phyloP scores from a whole-genome alignment of 2,888 invertebrate genomes.

The Agrochola litura region DNA sequence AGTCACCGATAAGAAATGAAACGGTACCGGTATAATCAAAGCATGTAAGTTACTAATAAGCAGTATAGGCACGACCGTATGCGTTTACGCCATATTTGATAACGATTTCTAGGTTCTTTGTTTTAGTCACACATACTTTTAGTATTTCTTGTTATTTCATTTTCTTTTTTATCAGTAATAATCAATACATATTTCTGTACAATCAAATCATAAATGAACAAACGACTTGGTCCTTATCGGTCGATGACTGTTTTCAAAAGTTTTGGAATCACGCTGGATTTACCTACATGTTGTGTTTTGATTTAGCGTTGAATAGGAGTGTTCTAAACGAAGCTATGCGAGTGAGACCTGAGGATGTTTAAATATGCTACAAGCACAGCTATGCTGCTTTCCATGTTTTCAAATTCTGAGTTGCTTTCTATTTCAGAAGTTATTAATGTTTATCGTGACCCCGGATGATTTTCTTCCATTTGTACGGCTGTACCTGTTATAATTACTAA shows the following conservation, averaged over 20 bases:
- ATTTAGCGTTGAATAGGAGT: neutral
- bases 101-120: constrained; percentile 42
- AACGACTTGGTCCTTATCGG: constrained; percentile 1
- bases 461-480: neutral
- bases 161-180: constrained; percentile 1
- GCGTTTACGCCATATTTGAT: constrained; percentile 52
- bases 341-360: neutral
- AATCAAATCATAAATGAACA: neutral
- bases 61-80: constrained; percentile 30
- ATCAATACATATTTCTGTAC: neutral
- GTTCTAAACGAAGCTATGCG: neutral
- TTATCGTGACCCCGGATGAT: neutral
- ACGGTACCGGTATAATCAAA: constrained; percentile 47
- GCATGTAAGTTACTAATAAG: constrained; percentile 47
- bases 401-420: neutral
- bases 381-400: neutral
- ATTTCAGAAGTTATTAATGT: neutral
- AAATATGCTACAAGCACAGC: neutral
- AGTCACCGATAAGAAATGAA: constrained; percentile 43
- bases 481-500: neutral
- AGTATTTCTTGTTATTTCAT: neutral
- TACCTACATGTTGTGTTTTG: neutral
- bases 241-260: neutral
- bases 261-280: neutral
- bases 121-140: constrained; percentile 35